Evolutionary conservation across 1,140 invertebrate genomes (phyloP).

Genomic region (Probaryconus sp.): DNA sequence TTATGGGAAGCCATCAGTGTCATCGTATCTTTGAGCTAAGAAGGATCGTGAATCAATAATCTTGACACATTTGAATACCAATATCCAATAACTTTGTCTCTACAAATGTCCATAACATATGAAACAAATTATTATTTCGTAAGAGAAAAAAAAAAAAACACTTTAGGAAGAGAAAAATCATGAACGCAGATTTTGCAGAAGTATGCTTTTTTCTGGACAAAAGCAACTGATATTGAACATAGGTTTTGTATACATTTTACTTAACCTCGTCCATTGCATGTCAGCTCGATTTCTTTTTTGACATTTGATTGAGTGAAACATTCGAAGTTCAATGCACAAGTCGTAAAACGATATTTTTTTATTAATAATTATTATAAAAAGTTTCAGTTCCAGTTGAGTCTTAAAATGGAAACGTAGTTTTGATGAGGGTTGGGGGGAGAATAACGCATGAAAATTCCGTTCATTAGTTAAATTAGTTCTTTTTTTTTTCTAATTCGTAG

Average conservation of each 20-base stretch:
- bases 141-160: too few species aligned
- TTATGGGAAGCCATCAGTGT: constrained; percentile 28
- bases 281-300: constrained; percentile 43
- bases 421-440: background rate
- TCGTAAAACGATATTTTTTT: background rate
- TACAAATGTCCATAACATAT: background rate
- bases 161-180: constrained; percentile 14
- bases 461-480: constrained; percentile 24
- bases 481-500: constrained; percentile 36
- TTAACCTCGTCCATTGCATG: constrained; percentile 69
- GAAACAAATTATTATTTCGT: too few species aligned
- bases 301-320: constrained; percentile 18
- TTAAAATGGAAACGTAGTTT: constrained; percentile 9
- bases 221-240: constrained; percentile 29
- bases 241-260: constrained; percentile 40
- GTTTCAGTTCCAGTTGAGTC: background rate
- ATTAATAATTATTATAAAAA: constrained; percentile 18
- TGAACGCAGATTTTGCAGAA: constrained; percentile 35
- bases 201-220: constrained; percentile 36
- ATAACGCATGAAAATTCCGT: constrained; percentile 28
- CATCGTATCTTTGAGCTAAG: constrained; percentile 34
- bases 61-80: constrained; percentile 77
- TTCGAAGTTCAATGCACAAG: background rate
- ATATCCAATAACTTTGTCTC: constrained; percentile 62
- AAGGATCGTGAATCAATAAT: constrained; percentile 58